Percentiles rank a stretch among this genome's conserved stretches.
Evolutionary conservation across 2,797 vertebrate species (phyloP).

Genomic region (Iguana delicatissima): DNA sequence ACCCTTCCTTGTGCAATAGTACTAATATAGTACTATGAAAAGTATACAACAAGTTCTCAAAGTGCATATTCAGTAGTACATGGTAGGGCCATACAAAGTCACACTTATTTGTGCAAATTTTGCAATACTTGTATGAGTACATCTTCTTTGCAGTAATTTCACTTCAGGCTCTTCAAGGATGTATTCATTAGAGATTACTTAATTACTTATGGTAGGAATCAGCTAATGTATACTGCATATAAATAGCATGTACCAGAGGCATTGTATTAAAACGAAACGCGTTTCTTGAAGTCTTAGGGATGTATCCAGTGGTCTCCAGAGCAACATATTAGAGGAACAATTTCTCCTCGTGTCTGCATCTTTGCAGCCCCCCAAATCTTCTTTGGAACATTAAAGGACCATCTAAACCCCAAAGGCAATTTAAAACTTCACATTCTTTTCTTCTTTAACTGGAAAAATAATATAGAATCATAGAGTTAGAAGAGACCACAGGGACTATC

Average conservation of each 20-base stretch:
- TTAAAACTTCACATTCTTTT: neutral
- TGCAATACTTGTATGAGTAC: neutral
- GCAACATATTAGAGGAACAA: neutral
- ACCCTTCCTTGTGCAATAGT: no score
- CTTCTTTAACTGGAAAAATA: neutral
- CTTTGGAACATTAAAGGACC: neutral
- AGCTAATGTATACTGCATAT: neutral
- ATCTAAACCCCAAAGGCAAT: neutral
- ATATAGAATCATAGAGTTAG: neutral
- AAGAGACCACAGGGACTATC: no score
- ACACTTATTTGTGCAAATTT: neutral
- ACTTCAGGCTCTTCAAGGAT: neutral
- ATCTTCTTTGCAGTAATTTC: neutral
- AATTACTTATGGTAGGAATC: neutral
- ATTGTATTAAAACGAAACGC: neutral
- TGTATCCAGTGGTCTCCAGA: neutral
- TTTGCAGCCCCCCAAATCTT: neutral
- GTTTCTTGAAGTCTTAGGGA: slow-evolving; percentile 24
- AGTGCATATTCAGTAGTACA: neutral
- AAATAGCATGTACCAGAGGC: neutral
- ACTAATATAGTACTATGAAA: neutral
- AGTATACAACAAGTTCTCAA: neutral
- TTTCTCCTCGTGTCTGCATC: neutral
- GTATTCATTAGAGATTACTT: neutral
- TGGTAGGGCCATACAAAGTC: slow-evolving; percentile 9